Percentiles rank a stretch among this genome's conserved stretches.
These are phyloP conservation scores for Rhabdophis nuchalis DNA, from an alignment of 2,797 vertebrate genomes.

Conservation along the genomic window DNA sequence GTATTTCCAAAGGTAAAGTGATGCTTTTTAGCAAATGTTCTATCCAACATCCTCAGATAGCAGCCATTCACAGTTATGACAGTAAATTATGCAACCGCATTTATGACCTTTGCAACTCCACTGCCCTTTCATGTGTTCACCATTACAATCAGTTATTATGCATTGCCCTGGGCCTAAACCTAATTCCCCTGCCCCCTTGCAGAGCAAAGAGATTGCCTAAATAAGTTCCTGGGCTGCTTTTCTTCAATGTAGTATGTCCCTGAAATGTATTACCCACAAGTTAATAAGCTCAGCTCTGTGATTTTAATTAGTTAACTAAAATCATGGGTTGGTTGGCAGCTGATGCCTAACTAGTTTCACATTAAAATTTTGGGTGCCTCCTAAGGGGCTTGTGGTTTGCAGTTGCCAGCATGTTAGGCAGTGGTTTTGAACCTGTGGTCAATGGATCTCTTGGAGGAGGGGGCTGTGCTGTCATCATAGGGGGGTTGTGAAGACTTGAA, in stretches of 20 bases:
- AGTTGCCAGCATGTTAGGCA: background rate
- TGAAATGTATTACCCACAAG: background rate
- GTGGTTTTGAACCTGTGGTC: too few relatives aligned
- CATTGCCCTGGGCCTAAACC: background rate
- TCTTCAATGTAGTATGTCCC: background rate
- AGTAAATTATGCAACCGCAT: background rate
- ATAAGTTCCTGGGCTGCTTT: background rate
- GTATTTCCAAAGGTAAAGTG: conserved; percentile 66
- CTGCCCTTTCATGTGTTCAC: background rate
- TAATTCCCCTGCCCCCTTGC: background rate
- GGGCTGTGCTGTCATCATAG: too few relatives aligned
- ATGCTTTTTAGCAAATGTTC: background rate
- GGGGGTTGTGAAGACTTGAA: too few relatives aligned
- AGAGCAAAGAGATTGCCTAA: background rate
- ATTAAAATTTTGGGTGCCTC: background rate
- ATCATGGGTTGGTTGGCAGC: background rate
- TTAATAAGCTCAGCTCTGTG: background rate
- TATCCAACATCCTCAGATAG: background rate
- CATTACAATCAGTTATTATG: background rate
- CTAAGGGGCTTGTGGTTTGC: background rate
- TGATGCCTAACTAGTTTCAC: background rate
- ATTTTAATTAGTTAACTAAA: background rate
- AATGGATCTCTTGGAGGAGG: too few relatives aligned
- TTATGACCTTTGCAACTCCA: background rate
- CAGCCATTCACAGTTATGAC: background rate